Percentiles rank a stretch among this genome's conserved stretches.
These are phyloP conservation scores for Dermatemys mawii DNA, from an alignment of 2,113 vertebrate species.

Conservation along the genomic window DNA sequence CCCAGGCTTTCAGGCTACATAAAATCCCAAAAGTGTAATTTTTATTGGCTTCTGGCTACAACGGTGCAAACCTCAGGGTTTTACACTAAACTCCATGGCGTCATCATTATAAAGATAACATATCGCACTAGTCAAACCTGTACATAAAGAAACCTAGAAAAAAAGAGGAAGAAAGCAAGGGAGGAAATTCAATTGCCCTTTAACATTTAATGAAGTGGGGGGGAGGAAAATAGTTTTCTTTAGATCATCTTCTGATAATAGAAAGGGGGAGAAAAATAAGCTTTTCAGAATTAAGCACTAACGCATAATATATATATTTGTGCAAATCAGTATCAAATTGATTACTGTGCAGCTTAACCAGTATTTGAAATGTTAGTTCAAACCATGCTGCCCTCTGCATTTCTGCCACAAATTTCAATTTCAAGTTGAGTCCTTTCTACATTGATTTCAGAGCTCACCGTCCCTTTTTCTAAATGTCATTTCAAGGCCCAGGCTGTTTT, in stretches of 20 bases:
- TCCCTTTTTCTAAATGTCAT: not conserved
- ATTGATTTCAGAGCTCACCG: not conserved
- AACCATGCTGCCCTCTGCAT: not conserved
- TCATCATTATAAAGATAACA: not conserved
- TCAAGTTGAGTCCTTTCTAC: not conserved
- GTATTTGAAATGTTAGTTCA: constrained; percentile 24
- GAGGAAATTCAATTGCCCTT: constrained; percentile 19
- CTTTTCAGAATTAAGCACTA: not conserved
- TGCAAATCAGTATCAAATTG: not conserved
- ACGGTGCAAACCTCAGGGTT: not conserved
- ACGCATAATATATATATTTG: constrained; percentile 26
- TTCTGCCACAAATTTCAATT: not conserved
- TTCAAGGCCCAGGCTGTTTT: not conserved
- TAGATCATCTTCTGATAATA: not conserved
- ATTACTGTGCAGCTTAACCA: not conserved
- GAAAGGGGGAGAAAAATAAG: not conserved
- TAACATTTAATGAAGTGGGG: constrained; percentile 6
- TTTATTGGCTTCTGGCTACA: not conserved
- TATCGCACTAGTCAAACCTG: not conserved
- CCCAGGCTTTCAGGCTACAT: not conserved
- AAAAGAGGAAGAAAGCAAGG: not conserved
- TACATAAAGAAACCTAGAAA: not conserved
- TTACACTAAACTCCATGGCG: not conserved
- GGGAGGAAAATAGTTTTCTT: not conserved
- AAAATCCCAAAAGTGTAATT: not conserved